Conservation (phyloP, 2,113 vertebrate species). For the Tachycineta bicolor region DNA sequence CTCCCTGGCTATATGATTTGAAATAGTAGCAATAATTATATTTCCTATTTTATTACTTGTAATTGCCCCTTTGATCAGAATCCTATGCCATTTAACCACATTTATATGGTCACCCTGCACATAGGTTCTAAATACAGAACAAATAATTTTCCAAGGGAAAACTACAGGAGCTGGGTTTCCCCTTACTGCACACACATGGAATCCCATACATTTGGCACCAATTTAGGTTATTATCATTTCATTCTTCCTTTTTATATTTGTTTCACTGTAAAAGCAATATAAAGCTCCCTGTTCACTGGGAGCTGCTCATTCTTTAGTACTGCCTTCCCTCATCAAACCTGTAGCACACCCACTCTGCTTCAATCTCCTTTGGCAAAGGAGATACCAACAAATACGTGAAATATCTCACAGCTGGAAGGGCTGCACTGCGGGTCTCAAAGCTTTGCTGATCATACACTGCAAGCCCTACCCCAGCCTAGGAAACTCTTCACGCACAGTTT, state of each 20-base stretch:
- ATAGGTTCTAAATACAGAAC: background rate
- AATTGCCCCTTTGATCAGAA: constrained; percentile 58
- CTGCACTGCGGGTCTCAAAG: background rate
- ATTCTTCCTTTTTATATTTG: constrained; percentile 24
- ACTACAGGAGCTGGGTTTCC: background rate
- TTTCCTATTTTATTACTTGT: constrained; percentile 48
- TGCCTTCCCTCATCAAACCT: background rate
- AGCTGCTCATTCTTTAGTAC: background rate
- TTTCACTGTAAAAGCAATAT: background rate
- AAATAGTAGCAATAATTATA: constrained; percentile 55
- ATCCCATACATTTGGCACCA: constrained; percentile 15
- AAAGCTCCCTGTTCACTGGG: background rate
- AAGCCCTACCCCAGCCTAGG: background rate
- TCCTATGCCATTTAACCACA: constrained; percentile 34
- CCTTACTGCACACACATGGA: constrained; percentile 20
- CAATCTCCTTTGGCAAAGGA: background rate
- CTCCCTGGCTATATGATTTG: background rate
- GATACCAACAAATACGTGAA: background rate
- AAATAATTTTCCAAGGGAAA: background rate
- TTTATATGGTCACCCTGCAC: constrained; percentile 36
- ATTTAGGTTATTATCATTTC: constrained; percentile 42
- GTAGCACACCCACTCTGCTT: background rate
- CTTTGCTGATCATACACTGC: background rate
- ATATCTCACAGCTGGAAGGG: background rate
- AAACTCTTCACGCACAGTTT: background rate